These are phyloP conservation scores for Lateolabrax maculatus DNA, from an alignment of 2,797 vertebrate species.

Conservation along the genomic window DNA sequence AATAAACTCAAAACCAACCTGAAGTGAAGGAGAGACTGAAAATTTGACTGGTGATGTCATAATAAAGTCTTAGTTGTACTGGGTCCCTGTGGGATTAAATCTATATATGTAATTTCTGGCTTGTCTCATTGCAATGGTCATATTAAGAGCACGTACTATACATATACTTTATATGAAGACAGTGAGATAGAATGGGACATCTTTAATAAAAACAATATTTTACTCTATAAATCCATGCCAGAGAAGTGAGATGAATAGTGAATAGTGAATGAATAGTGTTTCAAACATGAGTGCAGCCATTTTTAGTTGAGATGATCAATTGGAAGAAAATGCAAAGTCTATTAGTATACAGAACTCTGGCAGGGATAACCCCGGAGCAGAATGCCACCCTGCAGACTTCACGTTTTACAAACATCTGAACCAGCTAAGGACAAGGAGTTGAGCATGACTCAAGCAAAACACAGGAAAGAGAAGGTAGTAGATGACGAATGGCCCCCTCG, in stretches of 20 bases:
- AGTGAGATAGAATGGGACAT: background rate
- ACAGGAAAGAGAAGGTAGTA: slow-evolving; percentile 51
- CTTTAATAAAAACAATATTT: background rate
- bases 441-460: slow-evolving; percentile 67
- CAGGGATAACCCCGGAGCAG: slow-evolving; percentile 5
- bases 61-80: background rate
- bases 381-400: slow-evolving; percentile 22
- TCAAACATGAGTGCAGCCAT: background rate
- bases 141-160: background rate
- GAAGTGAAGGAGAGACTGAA: slow-evolving; percentile 8
- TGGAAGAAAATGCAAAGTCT: background rate
- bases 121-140: background rate
- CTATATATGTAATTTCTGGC: background rate
- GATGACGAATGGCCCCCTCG: slow-evolving; percentile 61
- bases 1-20: background rate
- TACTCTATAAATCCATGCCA: background rate
- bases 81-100: background rate
- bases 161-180: too few relatives aligned
- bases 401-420: slow-evolving; percentile 37
- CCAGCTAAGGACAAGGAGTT: slow-evolving; percentile 38
- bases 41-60: slow-evolving; percentile 11
- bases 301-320: background rate
- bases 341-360: background rate
- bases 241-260: background rate
- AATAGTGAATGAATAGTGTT: background rate